These are phyloP conservation scores for Riparia riparia DNA, from an alignment of 2,113 vertebrate genomes.

Conservation along the genomic window DNA sequence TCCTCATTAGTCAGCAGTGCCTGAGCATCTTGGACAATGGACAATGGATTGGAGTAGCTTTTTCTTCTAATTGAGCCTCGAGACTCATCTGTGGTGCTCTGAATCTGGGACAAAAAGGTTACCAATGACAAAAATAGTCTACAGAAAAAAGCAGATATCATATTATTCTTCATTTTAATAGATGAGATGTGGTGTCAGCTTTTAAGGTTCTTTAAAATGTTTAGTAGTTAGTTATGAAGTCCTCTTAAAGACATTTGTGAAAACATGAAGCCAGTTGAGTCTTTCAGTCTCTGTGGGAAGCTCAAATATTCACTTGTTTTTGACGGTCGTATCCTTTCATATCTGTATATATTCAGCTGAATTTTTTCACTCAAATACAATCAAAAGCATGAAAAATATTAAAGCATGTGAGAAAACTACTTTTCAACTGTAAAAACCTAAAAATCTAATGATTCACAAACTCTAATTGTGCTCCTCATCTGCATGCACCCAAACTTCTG, in stretches of 20 bases:
- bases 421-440: neutral
- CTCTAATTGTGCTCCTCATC: neutral
- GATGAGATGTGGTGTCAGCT: neutral
- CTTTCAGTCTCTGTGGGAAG: neutral
- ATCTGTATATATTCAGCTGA: neutral
- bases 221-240: neutral
- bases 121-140: slow-evolving; percentile 44
- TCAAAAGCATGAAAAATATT: neutral
- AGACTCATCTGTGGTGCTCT: slow-evolving; percentile 91
- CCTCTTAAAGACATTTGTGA: neutral
- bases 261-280: neutral
- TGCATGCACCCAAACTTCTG: neutral
- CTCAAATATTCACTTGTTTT: neutral
- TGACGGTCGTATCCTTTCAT: neutral
- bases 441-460: neutral
- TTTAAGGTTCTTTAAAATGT: neutral
- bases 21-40: slow-evolving; percentile 72
- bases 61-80: slow-evolving; percentile 88
- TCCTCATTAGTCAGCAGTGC: slow-evolving; percentile 80
- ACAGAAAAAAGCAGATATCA: slow-evolving; percentile 57
- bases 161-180: neutral
- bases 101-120: slow-evolving; percentile 82
- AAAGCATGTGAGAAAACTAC: neutral
- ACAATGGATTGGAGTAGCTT: slow-evolving; percentile 74
- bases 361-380: neutral